Percentiles rank a stretch among this genome's conserved stretches.
Conservation (phyloP, 2,797 vertebrate species). For the Spinibarbus caldwelli region DNA sequence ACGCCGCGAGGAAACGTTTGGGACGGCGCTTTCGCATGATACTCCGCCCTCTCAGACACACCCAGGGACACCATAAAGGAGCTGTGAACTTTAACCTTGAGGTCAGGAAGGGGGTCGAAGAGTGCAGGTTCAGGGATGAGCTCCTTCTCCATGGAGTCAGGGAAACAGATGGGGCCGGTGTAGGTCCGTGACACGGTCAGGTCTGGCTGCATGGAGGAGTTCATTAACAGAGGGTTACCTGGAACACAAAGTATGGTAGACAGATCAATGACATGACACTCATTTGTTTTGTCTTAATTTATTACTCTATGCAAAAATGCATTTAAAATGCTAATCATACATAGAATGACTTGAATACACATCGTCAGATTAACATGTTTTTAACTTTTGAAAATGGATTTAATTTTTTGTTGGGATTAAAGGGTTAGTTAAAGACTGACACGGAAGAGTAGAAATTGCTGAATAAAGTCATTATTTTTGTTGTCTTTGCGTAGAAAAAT, state of each 20-base stretch:
- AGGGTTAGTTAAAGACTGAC: neutral
- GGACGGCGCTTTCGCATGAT: slow-evolving; percentile 81
- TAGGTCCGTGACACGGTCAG: slow-evolving; percentile 92
- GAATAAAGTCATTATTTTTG: neutral
- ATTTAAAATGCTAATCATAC: slow-evolving; percentile 2
- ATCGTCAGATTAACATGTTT: neutral
- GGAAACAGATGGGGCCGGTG: slow-evolving; percentile 95
- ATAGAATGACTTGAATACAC: neutral
- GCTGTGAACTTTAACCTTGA: slow-evolving; percentile 91
- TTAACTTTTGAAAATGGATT: neutral
- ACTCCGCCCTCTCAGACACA: slow-evolving; percentile 84
- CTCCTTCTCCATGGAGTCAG: slow-evolving; percentile 95
- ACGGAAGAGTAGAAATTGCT: neutral
- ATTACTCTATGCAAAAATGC: neutral
- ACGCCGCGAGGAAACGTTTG: slow-evolving; percentile 89
- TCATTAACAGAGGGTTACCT: slow-evolving; percentile 96
- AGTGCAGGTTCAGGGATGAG: slow-evolving; percentile 80
- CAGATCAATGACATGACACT: slow-evolving; percentile 24
- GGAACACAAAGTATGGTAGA: slow-evolving; percentile 61
- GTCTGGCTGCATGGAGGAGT: slow-evolving; percentile 92
- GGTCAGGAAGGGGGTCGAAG: slow-evolving; percentile 90
- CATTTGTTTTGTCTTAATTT: neutral
- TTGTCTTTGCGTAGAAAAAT: neutral
- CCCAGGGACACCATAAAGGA: slow-evolving; percentile 85
- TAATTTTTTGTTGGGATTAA: neutral